Conservation (phyloP, 2,888 invertebrate genomes). For the Caenorhabditis sulstoni region DNA sequence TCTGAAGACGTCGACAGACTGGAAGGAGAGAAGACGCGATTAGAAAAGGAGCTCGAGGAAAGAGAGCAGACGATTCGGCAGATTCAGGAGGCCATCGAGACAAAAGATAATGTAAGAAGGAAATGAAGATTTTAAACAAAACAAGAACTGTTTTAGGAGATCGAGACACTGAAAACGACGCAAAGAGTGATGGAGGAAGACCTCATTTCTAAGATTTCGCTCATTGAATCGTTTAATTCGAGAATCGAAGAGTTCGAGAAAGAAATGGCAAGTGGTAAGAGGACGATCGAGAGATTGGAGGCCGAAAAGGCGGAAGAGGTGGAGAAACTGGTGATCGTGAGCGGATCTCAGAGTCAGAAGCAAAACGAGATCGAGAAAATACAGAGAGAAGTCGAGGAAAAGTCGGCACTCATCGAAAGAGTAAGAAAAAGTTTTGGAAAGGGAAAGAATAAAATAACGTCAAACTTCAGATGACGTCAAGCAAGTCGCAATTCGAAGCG, state of each 20-base stretch:
- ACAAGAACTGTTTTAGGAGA: conserved; percentile 23
- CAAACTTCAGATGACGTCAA: conserved; percentile 42
- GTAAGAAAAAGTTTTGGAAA: conserved; percentile 1
- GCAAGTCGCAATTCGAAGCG: conserved; percentile 43
- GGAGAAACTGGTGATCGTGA: conserved; percentile 34
- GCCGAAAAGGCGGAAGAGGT: conserved; percentile 54
- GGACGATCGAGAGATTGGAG: conserved; percentile 58
- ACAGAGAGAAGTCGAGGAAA: conserved; percentile 35
- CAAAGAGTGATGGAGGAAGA: conserved; percentile 38
- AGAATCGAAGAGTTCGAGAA: conserved; percentile 63
- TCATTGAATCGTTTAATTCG: conserved; percentile 54
- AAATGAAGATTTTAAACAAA: not conserved
- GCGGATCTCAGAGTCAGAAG: conserved; percentile 42
- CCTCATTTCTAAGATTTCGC: conserved; percentile 30
- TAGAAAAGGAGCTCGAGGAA: conserved; percentile 37
- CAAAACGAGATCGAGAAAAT: conserved; percentile 32
- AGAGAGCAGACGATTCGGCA: conserved; percentile 32
- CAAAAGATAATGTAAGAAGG: conserved; percentile 28
- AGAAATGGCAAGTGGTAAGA: conserved; percentile 52
- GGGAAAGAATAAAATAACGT: not conserved
- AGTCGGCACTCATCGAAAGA: conserved; percentile 10
- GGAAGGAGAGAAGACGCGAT: conserved; percentile 34
- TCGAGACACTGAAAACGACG: conserved; percentile 28
- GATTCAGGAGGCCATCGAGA: conserved; percentile 40
- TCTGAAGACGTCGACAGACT: conserved; percentile 27